Evolutionary conservation across 2,113 vertebrate genomes (phyloP), one percentile per base, ranked within the genome.

Genomic region (Apus apus): DNA sequence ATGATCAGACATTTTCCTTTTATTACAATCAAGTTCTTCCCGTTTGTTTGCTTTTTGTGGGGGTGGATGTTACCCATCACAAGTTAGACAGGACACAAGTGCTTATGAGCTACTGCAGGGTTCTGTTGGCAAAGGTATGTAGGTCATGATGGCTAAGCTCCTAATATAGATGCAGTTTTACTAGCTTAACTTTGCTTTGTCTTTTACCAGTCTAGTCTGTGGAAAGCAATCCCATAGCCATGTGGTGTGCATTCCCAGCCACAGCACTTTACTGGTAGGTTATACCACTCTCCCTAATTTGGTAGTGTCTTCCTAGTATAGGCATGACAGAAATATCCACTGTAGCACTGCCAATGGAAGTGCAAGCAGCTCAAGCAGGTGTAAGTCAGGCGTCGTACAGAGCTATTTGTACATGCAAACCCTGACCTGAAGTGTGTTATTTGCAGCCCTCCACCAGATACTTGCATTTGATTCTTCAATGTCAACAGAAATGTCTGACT

Each of bases 391-490:
- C 56, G 0, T 43, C 0, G 0, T 38, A 51, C 43, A 61, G 76
- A 88, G 78, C 90, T 92, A 53, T 92, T 71, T 90, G 83, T 86
- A 90, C 76, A 92, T 89, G 86, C 92, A 93, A 76, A 89, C 92
- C 65, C 73, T 89, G 83, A 92, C 88, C 88, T 26, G 1, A 93
- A 84, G 86, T 17, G 65, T 84, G 77, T 61, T 95, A 95, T 85
- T 95, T 96, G 92, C 94, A 95, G 95, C 90, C 83, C 54, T 94
- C 73, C 73, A 78, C 83, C 88, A 93, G 66, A 93, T 83, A 94
- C 62, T 93, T 94, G 78, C 92, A 32, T 96, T 90, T 95, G 94
- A 93, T 93, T 94, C 94, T 93, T 95, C 96, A 96, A 88, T 94
- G 94, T 97, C 96, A 97, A 92, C 88, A 90, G 90, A 91, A 93